Evolutionary conservation across 2,888 invertebrate species (phyloP), one percentile per base, ranked within the genome.

Genomic region (Zygaena filipendulae): DNA sequence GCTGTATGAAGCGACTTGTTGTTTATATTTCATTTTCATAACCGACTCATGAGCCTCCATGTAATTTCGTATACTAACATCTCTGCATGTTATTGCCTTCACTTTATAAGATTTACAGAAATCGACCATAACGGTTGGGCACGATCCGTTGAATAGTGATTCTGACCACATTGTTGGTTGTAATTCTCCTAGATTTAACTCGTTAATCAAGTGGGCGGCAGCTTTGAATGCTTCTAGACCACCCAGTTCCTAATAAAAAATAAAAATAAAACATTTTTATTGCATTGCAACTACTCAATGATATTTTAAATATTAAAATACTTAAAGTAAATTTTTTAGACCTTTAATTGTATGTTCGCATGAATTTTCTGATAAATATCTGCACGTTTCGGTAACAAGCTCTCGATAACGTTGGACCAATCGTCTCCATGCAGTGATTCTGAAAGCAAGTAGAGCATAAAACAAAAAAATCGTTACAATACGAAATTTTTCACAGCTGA

Each of bases 321-420:
- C 26, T 21, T 20, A 24, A 4, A 3, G 22, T 19, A 18, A 13
- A 12, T 7, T 5, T 9, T 11, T 10, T 20, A 9, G 9, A 77
- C 81, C 69, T 75, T 71, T 21, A 72, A 43, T 32, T 74, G 68
- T 16, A 81, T 53, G 54, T 80, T 79, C 3, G 72, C 75, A 26
- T 70, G 60, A 9, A 81, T 48, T 52, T 77, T 74, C 22, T 74
- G 59, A 40, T 77, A 81, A 29, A 80, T 55, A 26, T 70, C 72
- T 10, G 75, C 58, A 43, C 82, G 80, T 51, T 82, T 77, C n/a
- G 84, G 84, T 13, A 84, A 48, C 30, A 84, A 44, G 36, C 57
- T 67, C 44, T 84, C 82, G 34, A 84, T 82, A 23, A 84, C 45
- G 43, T 79, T 75, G 3, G 79, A 82, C 84, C 84, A 85, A 47